Evolutionary conservation across 2,113 vertebrate species (phyloP).

Genomic region (Xiphophorus maculatus): DNA sequence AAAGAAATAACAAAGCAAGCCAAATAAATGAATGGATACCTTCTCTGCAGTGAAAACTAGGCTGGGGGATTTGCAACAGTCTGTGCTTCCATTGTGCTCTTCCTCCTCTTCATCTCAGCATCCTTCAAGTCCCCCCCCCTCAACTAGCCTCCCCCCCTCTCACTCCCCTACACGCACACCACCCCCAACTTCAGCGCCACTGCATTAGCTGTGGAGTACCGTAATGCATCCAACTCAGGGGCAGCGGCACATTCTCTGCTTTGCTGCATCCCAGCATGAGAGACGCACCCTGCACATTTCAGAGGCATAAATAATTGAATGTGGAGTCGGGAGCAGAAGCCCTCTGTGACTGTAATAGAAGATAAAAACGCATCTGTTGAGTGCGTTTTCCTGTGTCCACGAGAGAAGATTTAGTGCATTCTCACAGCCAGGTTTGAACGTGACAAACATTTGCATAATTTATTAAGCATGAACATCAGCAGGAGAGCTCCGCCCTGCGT

Average conservation of each 20-base stretch:
- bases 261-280: slow-evolving; percentile 30
- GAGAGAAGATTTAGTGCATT: not conserved
- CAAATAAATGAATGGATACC: slow-evolving; percentile 18
- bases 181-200: slow-evolving; percentile 34
- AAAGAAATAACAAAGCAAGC: slow-evolving; percentile 8
- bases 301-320: slow-evolving; percentile 53
- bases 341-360: slow-evolving; percentile 14
- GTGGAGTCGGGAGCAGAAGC: slow-evolving; percentile 20
- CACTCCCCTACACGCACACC: no score
- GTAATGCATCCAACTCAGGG: slow-evolving; percentile 52
- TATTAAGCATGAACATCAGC: slow-evolving; percentile 1
- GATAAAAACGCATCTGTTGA: not conserved
- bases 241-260: slow-evolving; percentile 20
- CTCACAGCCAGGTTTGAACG: slow-evolving; percentile 1
- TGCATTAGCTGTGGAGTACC: slow-evolving; percentile 53
- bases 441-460: slow-evolving; percentile 20
- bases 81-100: slow-evolving; percentile 42
- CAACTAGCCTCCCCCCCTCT: not conserved
- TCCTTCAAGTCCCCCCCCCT: slow-evolving; percentile 27
- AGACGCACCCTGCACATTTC: slow-evolving; percentile 28
- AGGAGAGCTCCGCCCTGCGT: no score
- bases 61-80: slow-evolving; percentile 53
- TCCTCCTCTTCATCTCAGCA: slow-evolving; percentile 55
- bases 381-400: not conserved
- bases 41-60: slow-evolving; percentile 31